These are phyloP conservation scores for Tragelaphus strepsiceros DNA, from an alignment of 2,113 vertebrate genomes.

Conservation along the genomic window DNA sequence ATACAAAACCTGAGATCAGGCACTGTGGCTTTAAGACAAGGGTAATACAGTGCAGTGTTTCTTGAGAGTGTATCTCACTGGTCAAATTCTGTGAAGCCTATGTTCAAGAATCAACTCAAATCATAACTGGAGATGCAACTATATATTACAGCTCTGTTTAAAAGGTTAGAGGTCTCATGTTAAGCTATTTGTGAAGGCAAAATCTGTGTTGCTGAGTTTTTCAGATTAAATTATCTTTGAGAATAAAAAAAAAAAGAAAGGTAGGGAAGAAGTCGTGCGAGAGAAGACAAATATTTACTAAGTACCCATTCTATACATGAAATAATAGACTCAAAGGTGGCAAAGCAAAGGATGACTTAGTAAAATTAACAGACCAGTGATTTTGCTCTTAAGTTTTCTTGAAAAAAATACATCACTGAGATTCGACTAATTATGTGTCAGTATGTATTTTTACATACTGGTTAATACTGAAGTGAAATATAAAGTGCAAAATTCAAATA, in stretches of 20 bases:
- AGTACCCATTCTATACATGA: not conserved
- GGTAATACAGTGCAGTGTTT: not conserved
- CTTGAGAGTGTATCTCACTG: not conserved
- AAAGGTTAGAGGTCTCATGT: not conserved
- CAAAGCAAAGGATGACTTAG: not conserved
- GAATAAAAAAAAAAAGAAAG: not conserved
- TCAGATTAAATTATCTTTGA: slow-evolving; percentile 52
- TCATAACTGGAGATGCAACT: not conserved
- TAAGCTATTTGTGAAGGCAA: not conserved
- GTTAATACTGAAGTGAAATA: not conserved
- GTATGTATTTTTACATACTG: not conserved
- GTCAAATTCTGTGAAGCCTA: not conserved
- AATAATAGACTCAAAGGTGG: not conserved
- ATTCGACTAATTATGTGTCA: not conserved
- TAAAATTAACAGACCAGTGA: not conserved
- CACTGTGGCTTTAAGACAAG: not conserved
- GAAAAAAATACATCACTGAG: not conserved
- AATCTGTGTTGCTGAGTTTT: slow-evolving; percentile 31
- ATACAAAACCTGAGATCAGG: not conserved
- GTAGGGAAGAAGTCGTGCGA: not conserved
- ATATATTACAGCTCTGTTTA: not conserved
- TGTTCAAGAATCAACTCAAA: not conserved
- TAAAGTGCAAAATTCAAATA: not conserved
- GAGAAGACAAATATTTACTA: not conserved
- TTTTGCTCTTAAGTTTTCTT: not conserved